Conservation (phyloP, 2,888 invertebrate species). For the Sinelater perroti region DNA sequence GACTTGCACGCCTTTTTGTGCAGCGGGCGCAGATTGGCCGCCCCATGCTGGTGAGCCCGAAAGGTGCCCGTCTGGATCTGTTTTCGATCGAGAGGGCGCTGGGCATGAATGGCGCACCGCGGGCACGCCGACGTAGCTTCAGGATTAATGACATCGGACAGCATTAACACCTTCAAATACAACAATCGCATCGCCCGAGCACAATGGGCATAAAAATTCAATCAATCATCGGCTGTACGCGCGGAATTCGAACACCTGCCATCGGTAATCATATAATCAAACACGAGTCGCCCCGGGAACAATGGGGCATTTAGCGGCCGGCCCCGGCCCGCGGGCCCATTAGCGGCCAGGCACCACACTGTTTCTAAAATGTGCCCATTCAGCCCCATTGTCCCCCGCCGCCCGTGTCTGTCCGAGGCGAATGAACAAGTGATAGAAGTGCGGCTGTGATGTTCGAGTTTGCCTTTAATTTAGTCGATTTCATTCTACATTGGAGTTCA, state of each 20-base stretch:
- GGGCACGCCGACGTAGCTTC: constrained; percentile 18
- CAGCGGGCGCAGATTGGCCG: no score
- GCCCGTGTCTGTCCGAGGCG: no score
- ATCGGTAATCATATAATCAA: constrained; percentile 59
- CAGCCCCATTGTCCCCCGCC: constrained; percentile 47
- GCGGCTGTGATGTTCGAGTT: no score
- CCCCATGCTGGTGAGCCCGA: constrained; percentile 2
- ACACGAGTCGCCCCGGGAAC: constrained; percentile 59
- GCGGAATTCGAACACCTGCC: constrained; percentile 56
- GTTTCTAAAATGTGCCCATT: constrained; percentile 62
- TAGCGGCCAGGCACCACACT: constrained; percentile 60
- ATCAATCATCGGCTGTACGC: constrained; percentile 54
- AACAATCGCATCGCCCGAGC: constrained; percentile 40
- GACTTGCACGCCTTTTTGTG: no score
- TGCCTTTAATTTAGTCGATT: no score
- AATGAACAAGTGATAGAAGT: no score
- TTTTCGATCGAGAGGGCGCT: constrained; percentile 7
- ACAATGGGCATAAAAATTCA: constrained; percentile 51
- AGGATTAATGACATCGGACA: constrained; percentile 36
- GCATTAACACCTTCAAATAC: constrained; percentile 42
- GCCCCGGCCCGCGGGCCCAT: constrained; percentile 45
- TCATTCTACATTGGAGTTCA: no score
- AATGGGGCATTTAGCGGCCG: constrained; percentile 52
- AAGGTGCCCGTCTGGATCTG: constrained; percentile 4
- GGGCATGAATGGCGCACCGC: constrained; percentile 7